Conservation (phyloP, 2,888 invertebrate genomes). For the Ormyrus nitidulus region DNA sequence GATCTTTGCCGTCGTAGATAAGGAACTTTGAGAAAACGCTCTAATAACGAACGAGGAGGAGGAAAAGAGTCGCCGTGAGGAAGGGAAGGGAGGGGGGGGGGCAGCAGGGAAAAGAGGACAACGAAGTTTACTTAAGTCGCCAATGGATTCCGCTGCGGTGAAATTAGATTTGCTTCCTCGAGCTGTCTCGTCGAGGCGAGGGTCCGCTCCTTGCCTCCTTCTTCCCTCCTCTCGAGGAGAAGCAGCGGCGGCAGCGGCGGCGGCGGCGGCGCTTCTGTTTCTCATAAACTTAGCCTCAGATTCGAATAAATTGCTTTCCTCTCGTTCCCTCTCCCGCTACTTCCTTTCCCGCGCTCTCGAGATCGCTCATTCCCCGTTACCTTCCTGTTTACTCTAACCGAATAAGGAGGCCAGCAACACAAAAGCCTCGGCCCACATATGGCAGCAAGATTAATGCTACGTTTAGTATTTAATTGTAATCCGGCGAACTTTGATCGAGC, state of each 20-base stretch:
- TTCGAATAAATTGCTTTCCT: constrained; percentile 51
- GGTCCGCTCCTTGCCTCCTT: constrained; percentile 33
- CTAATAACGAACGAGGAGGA: background rate
- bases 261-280: constrained; percentile 39
- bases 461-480: constrained; percentile 9
- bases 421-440: background rate
- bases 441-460: constrained; percentile 8
- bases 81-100: background rate
- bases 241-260: background rate
- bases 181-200: background rate
- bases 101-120: constrained; percentile 37
- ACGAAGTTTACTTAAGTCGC: constrained; percentile 59
- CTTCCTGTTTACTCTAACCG: constrained; percentile 39
- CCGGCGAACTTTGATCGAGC: background rate
- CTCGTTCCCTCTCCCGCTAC: background rate
- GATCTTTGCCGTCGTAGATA: constrained; percentile 14
- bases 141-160: constrained; percentile 57
- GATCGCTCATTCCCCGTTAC: too few species aligned
- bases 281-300: constrained; percentile 51
- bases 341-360: background rate
- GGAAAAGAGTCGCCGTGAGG: background rate
- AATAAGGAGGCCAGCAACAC: background rate
- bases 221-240: constrained; percentile 8
- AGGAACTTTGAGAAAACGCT: constrained; percentile 18
- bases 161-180: constrained; percentile 56